Evolutionary conservation across 2,888 invertebrate genomes (phyloP).

Genomic region (Polydrusus cervinus): DNA sequence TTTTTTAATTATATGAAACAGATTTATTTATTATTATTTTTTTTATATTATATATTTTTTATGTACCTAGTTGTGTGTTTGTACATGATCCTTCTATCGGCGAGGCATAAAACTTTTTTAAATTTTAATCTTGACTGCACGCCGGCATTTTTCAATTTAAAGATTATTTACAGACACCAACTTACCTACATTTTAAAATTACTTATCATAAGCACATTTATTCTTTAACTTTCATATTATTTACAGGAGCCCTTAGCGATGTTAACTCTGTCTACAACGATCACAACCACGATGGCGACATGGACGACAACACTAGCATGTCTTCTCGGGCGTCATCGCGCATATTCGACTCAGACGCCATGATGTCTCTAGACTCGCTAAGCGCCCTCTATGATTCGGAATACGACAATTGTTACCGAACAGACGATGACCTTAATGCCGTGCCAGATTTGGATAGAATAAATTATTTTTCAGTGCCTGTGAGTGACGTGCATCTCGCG

Average conservation of each 20-base stretch:
- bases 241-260: conserved; percentile 84
- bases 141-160: no score
- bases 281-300: conserved; percentile 73
- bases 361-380: conserved; percentile 85
- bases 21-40: no score
- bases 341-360: conserved; percentile 84
- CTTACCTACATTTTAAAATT: no score
- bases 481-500: conserved; percentile 78
- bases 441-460: conserved; percentile 70
- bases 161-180: no score
- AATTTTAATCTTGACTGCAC: no score
- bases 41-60: no score
- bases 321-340: conserved; percentile 90
- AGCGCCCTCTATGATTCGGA: conserved; percentile 89
- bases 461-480: conserved; percentile 71
- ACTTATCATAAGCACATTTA: no score
- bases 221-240: no score
- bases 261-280: conserved; percentile 88
- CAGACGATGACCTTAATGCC: conserved; percentile 71
- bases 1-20: no score
- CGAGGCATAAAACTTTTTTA: no score
- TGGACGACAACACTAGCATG: conserved; percentile 83
- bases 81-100: no score
- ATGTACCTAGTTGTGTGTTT: no score
- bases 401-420: conserved; percentile 78